Conservation (phyloP, 2,888 invertebrate species). For the Cloeon dipterum region DNA sequence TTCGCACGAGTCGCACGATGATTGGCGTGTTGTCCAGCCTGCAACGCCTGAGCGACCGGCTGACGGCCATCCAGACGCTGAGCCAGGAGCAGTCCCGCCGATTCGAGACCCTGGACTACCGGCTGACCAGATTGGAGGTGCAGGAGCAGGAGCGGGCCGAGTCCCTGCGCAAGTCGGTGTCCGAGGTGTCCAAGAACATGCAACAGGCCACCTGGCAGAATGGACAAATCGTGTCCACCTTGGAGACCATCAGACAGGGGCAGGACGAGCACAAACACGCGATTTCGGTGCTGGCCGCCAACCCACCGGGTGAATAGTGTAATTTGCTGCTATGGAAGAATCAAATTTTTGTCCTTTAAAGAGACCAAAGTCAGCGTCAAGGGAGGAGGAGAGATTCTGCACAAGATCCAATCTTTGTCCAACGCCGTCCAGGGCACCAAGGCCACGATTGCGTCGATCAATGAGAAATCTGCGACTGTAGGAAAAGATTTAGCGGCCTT, state of each 20-base stretch:
- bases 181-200: conserved; percentile 17
- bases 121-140: conserved; percentile 19
- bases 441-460: conserved; percentile 8
- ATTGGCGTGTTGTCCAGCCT: conserved; percentile 8
- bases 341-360: too few relatives aligned
- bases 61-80: conserved; percentile 16
- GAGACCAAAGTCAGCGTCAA: too few relatives aligned
- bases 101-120: conserved; percentile 18
- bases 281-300: too few relatives aligned
- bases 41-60: conserved; percentile 16
- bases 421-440: conserved; percentile 10
- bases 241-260: not conserved
- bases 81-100: conserved; percentile 17
- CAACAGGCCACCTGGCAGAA: conserved; percentile 10
- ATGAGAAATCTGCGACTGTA: conserved; percentile 7
- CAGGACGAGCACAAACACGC: not conserved
- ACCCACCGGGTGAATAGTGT: too few relatives aligned
- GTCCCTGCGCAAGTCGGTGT: conserved; percentile 17
- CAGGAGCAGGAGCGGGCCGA: conserved; percentile 19
- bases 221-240: not conserved
- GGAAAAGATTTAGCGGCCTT: conserved; percentile 9
- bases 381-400: conserved; percentile 1
- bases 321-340: too few relatives aligned
- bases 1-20: too few relatives aligned
- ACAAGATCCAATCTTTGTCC: conserved; percentile 11